These are phyloP conservation scores for Anguilla japonica DNA, from an alignment of 2,113 vertebrate genomes.

Conservation along the genomic window DNA sequence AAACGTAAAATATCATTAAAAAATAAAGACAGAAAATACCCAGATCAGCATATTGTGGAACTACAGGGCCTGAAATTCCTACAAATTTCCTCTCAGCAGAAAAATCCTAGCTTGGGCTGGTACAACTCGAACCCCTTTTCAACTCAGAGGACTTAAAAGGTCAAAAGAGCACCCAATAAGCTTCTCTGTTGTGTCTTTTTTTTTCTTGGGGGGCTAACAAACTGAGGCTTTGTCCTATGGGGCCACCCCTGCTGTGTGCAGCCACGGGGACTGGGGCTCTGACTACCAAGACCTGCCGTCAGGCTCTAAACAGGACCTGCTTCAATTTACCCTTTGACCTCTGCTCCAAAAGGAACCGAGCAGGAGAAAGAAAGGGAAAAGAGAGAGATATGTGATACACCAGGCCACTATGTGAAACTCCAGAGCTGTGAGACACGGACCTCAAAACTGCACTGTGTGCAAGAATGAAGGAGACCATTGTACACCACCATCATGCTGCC, in stretches of 20 bases:
- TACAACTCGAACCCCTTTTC: constrained; percentile 62
- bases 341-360: constrained; percentile 64
- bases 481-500: constrained; percentile 11
- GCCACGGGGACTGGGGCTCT: constrained; percentile 56
- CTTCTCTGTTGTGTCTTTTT: constrained; percentile 62
- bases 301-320: constrained; percentile 74
- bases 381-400: constrained; percentile 74
- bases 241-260: constrained; percentile 59
- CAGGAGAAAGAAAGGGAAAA: constrained; percentile 72
- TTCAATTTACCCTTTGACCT: constrained; percentile 77
- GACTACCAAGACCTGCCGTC: constrained; percentile 69
- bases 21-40: neutral
- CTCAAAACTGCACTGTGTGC: constrained; percentile 63
- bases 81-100: neutral
- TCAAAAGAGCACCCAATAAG: constrained; percentile 74
- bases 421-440: constrained; percentile 59
- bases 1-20: neutral
- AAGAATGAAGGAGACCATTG: constrained; percentile 67
- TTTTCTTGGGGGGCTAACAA: constrained; percentile 59
- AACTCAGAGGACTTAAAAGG: constrained; percentile 69
- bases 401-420: constrained; percentile 61
- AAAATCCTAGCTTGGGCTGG: neutral
- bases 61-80: neutral
- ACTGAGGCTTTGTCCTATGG: constrained; percentile 71
- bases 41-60: neutral